Evolutionary conservation across 2,888 invertebrate species (phyloP).

Genomic region (Clanis bilineata): DNA sequence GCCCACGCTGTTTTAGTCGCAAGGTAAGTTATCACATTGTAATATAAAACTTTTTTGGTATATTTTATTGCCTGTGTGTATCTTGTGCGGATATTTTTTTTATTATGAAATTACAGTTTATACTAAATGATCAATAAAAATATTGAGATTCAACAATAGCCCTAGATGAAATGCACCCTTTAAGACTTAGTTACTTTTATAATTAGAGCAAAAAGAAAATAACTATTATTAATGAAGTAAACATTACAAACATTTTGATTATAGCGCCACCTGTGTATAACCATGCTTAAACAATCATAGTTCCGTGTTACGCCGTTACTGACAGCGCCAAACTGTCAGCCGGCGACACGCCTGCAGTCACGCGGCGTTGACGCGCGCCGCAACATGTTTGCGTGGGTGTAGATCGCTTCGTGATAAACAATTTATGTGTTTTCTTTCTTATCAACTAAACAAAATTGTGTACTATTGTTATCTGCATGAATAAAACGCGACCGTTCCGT

Average conservation of each 20-base stretch:
- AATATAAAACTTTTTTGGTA: too few relatives aligned
- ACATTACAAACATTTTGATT: slow-evolving; percentile 9
- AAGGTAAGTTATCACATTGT: slow-evolving; percentile 28
- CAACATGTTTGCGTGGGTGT: slow-evolving; percentile 75
- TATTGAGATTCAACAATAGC: too few relatives aligned
- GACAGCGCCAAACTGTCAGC: slow-evolving; percentile 71
- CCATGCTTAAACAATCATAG: slow-evolving; percentile 33
- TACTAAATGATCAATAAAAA: too few relatives aligned
- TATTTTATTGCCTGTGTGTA: not conserved
- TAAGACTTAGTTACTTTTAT: not conserved
- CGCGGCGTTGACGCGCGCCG: slow-evolving; percentile 80
- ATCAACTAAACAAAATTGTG: slow-evolving; percentile 60
- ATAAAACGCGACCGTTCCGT: slow-evolving; percentile 37
- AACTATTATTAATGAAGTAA: slow-evolving; percentile 9
- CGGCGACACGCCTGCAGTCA: slow-evolving; percentile 78
- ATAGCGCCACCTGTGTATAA: slow-evolving; percentile 59
- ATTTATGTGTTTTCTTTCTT: slow-evolving; percentile 67
- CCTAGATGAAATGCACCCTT: too few relatives aligned
- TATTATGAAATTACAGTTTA: not conserved
- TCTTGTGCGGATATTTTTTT: not conserved
- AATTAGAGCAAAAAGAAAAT: not conserved
- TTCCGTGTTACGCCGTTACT: slow-evolving; percentile 41
- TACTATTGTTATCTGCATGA: slow-evolving; percentile 42
- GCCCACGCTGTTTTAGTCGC: slow-evolving; percentile 17
- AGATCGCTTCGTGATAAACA: slow-evolving; percentile 73